A percentile compares a stretch with the other conserved stretches of the same genome.
Conservation (phyloP, 2,888 invertebrate genomes). For the Athripsodes cinereus region DNA sequence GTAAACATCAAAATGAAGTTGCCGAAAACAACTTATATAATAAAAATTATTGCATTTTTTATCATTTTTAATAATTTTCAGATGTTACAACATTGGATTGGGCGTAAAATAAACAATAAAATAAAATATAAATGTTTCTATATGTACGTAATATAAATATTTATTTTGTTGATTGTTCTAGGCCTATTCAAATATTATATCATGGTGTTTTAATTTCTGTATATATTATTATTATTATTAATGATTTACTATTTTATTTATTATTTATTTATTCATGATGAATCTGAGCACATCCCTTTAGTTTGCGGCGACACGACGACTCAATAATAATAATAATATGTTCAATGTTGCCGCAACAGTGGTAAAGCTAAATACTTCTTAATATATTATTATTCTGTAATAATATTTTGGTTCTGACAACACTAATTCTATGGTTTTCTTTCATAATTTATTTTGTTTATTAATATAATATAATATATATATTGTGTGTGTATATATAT, state of each 20-base stretch:
- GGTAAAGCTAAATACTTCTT: slow-evolving; percentile 27
- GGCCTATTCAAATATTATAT: not conserved
- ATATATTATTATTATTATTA: no score
- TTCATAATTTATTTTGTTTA: slow-evolving; percentile 22
- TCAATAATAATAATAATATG: no score
- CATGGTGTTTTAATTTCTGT: not conserved
- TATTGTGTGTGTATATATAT: slow-evolving; percentile 48
- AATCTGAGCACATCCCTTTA: slow-evolving; percentile 26
- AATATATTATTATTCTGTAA: slow-evolving; percentile 23
- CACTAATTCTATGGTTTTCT: slow-evolving; percentile 27
- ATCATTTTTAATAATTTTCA: no score
- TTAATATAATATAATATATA: slow-evolving; percentile 32
- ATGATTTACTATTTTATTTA: no score
- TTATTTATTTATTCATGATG: not conserved
- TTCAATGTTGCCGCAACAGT: not conserved
- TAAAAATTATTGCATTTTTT: no score
- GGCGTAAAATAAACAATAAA: no score
- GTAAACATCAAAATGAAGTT: no score
- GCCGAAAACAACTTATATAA: no score
- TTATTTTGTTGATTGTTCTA: not conserved
- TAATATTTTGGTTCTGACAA: slow-evolving; percentile 28
- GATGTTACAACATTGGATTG: no score
- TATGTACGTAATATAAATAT: no score
- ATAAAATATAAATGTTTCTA: no score
- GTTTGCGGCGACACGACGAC: not conserved